A percentile compares a stretch with the other conserved stretches of the same genome.
phyloP scores from a whole-genome alignment of 1,140 invertebrate genomes.

The Amphibalanus amphitrite region DNA sequence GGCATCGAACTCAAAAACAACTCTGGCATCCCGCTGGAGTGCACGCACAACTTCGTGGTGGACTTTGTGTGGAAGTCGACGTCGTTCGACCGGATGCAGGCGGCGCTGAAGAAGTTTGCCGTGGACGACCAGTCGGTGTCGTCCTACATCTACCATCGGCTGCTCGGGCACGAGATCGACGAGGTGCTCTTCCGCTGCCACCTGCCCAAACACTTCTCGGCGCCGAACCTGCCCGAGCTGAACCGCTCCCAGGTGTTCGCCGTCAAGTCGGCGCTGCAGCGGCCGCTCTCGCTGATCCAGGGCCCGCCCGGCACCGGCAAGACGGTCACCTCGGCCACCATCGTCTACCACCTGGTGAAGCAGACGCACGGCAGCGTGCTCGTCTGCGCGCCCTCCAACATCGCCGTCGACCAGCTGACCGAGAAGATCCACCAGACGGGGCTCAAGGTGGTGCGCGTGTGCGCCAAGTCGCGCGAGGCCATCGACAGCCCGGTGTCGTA shows the following conservation, averaged over 20 bases:
- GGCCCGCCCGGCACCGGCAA: conserved; percentile 84
- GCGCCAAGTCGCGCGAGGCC: conserved; percentile 94
- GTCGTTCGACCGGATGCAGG: conserved; percentile 92
- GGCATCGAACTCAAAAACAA: conserved; percentile 89
- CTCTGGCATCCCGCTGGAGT: conserved; percentile 73
- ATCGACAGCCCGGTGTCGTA: conserved; percentile 97
- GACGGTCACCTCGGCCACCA: conserved; percentile 97
- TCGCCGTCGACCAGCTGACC: conserved; percentile 95
- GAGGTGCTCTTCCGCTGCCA: conserved; percentile 80
- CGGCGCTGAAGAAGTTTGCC: conserved; percentile 85
- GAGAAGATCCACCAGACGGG: conserved; percentile 98
- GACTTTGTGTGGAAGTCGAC: conserved; percentile 99
- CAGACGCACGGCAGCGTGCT: conserved; percentile 82
- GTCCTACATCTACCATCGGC: conserved; percentile 89
- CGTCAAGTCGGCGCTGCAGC: conserved; percentile 93
- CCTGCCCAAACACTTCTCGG: conserved; percentile 89
- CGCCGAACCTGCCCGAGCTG: conserved; percentile 89
- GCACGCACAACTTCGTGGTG: conserved; percentile 87
- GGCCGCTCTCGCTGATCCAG: conserved; percentile 94
- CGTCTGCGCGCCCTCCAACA: conserved; percentile 97
- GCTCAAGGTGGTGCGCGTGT: conserved; percentile 85
- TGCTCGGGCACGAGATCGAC: conserved; percentile 92
- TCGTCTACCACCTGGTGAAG: conserved; percentile 94
- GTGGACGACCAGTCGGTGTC: conserved; percentile 93
- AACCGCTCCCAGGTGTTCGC: conserved; percentile 97